Evolutionary conservation across 2,797 vertebrate genomes (phyloP), one percentile per base, ranked within the genome.

Genomic region (Acanthopagrus latus): DNA sequence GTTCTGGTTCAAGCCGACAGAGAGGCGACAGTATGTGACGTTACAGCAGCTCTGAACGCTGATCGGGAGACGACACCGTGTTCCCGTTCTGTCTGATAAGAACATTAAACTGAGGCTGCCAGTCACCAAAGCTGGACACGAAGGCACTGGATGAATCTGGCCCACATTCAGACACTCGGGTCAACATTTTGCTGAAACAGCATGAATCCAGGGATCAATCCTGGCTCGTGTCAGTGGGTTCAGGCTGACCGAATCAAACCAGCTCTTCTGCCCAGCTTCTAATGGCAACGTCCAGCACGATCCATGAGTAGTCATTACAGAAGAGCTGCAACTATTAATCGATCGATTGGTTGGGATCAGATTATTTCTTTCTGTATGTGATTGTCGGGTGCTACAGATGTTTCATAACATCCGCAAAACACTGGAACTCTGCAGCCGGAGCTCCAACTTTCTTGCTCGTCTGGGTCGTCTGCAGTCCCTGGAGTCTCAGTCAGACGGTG

Each of bases 401-500:
- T 7, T 11, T 65, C 47, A 10, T 5, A 5, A n/a, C 7, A 25
- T 14, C 20, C 16, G 43, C 16, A 55, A 38, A 58, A 58, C 7
- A 23, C 20, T 50, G 54, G n/a, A 18, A 59, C 44, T 59, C 44
- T 60, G 29, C 12, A 11, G 13, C 69, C 25, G 13, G 48, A 73
- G 65, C 69, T 67, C 71, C 18, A 60, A 41, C 63, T 74, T 71
- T 64, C 1, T 1, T 27, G 4, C n/a, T 25, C 41, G 11, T 70
- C 27, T 64, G 48, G 27, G 2, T n/a, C 66, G 50, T 33, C 50
- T 47, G 64, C 27, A 7, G 46, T 54, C 48, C 51, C 55, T 43
- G 69, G 65, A 48, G 54, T 77, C 43, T 21, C 56, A 54, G 62
- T 56, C n/a, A 44, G 38, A 33, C 13, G 7, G 55, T 52, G 4